Conservation (phyloP, 2,888 invertebrate genomes). For the Hypomecis atomaria region DNA sequence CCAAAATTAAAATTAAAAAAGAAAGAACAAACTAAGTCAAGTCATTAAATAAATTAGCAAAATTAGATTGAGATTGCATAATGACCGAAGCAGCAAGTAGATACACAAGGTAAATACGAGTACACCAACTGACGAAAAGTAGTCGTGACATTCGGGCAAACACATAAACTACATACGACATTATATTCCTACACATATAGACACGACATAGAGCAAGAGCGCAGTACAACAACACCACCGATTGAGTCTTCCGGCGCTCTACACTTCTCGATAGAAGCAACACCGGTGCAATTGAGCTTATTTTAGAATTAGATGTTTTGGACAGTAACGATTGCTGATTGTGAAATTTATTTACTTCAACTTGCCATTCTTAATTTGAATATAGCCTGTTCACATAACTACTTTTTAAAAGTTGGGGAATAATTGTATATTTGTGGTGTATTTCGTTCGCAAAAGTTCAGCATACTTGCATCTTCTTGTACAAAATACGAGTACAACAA, state of each 20-base stretch:
- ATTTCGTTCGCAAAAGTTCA: not conserved
- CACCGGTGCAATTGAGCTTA: not conserved
- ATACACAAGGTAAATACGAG: too few species aligned
- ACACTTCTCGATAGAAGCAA: not conserved
- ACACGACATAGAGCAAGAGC: not conserved
- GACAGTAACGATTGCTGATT: too few species aligned
- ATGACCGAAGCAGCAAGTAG: too few species aligned
- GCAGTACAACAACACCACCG: not conserved
- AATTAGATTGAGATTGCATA: too few species aligned
- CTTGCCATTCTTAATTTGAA: too few species aligned
- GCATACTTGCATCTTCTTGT: slow-evolving; percentile 37
- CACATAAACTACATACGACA: not conserved
- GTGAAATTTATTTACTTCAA: too few species aligned
- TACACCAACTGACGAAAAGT: too few species aligned
- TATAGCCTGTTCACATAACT: too few species aligned
- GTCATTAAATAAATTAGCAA: too few species aligned
- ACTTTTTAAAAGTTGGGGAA: not conserved
- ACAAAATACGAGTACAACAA: slow-evolving; percentile 1
- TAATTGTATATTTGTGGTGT: not conserved
- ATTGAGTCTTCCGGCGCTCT: not conserved
- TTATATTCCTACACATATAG: not conserved
- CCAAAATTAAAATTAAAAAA: too few species aligned
- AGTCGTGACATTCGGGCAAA: not conserved
- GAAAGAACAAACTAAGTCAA: too few species aligned
- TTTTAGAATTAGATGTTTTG: not conserved